Conservation (phyloP, 2,113 vertebrate genomes). For the Pandion haliaetus region DNA sequence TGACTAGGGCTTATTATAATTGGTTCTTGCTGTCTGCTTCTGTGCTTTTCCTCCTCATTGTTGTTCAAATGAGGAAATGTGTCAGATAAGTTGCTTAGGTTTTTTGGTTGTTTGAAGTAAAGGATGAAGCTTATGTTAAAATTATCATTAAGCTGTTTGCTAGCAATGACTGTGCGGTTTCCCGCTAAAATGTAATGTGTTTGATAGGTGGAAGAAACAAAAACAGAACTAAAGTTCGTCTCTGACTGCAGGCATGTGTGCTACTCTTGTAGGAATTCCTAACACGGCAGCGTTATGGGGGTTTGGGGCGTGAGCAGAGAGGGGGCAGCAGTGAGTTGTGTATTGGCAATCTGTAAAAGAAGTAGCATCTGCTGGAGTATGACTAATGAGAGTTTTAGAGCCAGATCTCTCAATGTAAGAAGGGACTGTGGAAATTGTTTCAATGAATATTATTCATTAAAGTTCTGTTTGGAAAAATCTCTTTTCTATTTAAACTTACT, state of each 20-base stretch:
- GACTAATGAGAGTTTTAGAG: neutral
- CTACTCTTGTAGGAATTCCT: neutral
- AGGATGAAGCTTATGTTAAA: neutral
- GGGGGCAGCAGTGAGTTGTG: neutral
- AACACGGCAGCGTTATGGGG: neutral
- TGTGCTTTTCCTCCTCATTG: slow-evolving; percentile 11
- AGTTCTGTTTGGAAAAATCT: neutral
- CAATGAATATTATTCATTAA: neutral
- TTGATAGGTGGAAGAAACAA: neutral
- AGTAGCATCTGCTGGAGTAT: accelerated
- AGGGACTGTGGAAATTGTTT: neutral
- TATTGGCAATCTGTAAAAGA: neutral
- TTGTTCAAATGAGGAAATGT: slow-evolving; percentile 52
- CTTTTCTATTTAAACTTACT: neutral
- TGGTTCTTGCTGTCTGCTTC: slow-evolving; percentile 1
- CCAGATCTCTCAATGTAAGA: neutral
- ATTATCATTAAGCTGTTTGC: neutral
- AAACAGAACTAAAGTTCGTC: neutral
- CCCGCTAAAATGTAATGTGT: neutral
- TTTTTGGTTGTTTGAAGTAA: neutral
- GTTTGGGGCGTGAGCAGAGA: neutral
- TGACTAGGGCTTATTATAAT: neutral
- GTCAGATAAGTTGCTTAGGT: slow-evolving; percentile 37
- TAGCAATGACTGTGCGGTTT: neutral
- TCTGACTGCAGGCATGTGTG: neutral